Percentiles rank a stretch among this genome's conserved stretches.
These are phyloP conservation scores for Cyprinodon tularosa DNA, from an alignment of 2,113 vertebrate species.

Conservation along the genomic window DNA sequence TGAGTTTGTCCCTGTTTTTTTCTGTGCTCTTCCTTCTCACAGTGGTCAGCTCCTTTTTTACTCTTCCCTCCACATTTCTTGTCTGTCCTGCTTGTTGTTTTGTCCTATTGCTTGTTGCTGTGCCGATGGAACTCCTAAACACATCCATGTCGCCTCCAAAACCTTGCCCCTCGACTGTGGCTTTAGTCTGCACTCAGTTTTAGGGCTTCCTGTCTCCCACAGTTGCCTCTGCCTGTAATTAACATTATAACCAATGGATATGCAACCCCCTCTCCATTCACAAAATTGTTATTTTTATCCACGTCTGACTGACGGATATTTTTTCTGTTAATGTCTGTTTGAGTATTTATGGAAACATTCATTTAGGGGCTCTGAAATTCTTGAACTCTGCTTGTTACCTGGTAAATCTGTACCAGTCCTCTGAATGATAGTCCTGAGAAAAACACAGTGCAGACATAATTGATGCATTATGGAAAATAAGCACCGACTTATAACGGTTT, in stretches of 20 bases:
- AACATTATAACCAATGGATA: conserved; percentile 61
- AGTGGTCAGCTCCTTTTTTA: conserved; percentile 13
- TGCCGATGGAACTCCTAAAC: conserved; percentile 52
- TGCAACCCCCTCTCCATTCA: conserved; percentile 61
- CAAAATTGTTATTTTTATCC: conserved; percentile 62
- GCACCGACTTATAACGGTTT: background rate
- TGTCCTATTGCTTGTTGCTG: conserved; percentile 63
- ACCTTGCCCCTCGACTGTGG: conserved; percentile 69
- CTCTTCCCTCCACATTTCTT: conserved; percentile 31
- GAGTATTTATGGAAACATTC: conserved; percentile 56
- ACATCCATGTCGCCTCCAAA: conserved; percentile 65
- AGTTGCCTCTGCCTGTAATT: conserved; percentile 63
- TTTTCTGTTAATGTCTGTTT: conserved; percentile 38
- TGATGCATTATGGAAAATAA: background rate
- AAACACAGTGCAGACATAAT: background rate
- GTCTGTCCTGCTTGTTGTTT: conserved; percentile 55
- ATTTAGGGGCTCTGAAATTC: conserved; percentile 47
- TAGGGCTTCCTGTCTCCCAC: conserved; percentile 61
- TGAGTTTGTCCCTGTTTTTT: background rate
- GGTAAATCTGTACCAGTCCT: conserved; percentile 51
- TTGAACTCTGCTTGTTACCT: conserved; percentile 49
- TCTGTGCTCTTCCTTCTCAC: conserved; percentile 4
- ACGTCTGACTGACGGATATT: conserved; percentile 10
- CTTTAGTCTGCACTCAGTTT: conserved; percentile 62
- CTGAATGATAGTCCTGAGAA: background rate